Conservation (phyloP, 2,113 vertebrate genomes). For the Vombatus ursinus region DNA sequence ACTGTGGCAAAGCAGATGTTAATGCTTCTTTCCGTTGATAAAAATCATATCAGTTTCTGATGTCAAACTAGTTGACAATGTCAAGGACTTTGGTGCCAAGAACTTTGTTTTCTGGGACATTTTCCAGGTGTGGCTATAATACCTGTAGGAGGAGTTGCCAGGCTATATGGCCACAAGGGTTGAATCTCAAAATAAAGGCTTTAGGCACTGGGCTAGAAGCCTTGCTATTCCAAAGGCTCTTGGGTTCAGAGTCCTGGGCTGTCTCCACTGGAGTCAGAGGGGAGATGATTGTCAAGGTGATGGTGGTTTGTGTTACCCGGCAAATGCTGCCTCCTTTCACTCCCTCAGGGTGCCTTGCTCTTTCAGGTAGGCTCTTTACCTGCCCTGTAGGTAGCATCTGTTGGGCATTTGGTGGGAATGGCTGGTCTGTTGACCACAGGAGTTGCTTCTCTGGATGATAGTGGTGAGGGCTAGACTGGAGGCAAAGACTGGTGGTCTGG, state of each 20-base stretch:
- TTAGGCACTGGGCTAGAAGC: neutral
- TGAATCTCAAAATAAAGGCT: neutral
- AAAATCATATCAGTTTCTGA: neutral
- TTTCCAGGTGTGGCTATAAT: neutral
- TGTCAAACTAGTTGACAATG: neutral
- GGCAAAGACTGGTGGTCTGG: neutral
- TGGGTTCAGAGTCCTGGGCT: neutral
- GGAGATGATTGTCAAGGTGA: neutral
- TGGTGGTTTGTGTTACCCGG: neutral
- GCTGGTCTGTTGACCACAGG: neutral
- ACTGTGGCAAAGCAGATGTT: neutral
- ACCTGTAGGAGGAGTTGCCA: neutral
- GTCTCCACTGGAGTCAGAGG: neutral
- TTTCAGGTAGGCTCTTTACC: neutral
- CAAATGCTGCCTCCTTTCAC: neutral
- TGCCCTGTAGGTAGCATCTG: neutral
- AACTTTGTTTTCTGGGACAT: neutral
- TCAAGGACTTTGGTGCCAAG: neutral
- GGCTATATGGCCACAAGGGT: neutral
- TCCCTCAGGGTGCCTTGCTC: neutral
- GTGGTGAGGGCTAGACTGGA: neutral
- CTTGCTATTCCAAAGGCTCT: neutral
- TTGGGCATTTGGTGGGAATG: neutral
- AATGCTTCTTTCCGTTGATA: neutral
- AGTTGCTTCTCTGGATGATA: neutral